Conservation (phyloP, 2,113 vertebrate species). For the Lagenorhynchus albirostris region DNA sequence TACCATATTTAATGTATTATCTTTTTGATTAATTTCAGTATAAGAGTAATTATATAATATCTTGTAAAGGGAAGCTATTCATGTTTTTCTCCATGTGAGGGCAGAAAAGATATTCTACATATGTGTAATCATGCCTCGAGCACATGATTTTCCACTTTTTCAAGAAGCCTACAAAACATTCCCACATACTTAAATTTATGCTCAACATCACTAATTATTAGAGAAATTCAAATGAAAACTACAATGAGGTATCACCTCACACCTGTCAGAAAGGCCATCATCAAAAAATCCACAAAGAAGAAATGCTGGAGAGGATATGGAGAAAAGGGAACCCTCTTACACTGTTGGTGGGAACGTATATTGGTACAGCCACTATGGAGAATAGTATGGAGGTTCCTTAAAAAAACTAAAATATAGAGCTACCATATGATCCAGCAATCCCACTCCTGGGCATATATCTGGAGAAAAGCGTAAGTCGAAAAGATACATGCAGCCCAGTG, state of each 20-base stretch:
- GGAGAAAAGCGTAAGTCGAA: neutral
- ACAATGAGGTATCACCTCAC: too few relatives aligned
- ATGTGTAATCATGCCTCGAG: neutral
- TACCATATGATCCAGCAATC: neutral
- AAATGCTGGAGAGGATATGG: neutral
- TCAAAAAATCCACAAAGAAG: neutral
- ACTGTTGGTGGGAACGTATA: neutral
- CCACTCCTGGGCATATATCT: neutral
- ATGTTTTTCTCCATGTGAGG: neutral
- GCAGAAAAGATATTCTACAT: neutral
- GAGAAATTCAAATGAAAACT: neutral
- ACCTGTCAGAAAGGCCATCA: neutral
- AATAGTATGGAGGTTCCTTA: neutral
- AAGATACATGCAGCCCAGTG: neutral
- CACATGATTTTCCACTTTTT: neutral
- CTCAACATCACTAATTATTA: neutral
- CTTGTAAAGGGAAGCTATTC: neutral
- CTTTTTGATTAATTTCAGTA: conserved; percentile 12
- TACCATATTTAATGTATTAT: neutral
- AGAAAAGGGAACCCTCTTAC: neutral
- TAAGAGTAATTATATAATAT: neutral
- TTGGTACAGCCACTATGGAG: neutral
- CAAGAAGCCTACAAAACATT: neutral
- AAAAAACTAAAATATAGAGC: neutral
- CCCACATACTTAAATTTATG: neutral